Evolutionary conservation across 2,888 invertebrate species (phyloP).

Genomic region (Caenorhabditis wallacei): DNA sequence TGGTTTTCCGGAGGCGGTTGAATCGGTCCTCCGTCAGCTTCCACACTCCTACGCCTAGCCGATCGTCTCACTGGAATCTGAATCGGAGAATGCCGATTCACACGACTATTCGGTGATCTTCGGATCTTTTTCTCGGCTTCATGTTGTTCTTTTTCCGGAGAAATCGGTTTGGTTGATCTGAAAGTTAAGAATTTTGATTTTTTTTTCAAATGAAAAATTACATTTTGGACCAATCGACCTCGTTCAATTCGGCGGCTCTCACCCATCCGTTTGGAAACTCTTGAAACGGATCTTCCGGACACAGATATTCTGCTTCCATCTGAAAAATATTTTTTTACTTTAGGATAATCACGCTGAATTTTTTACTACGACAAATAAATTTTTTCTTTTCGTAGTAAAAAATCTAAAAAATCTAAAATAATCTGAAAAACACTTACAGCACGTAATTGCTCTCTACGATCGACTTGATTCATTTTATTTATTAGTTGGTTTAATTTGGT

Average conservation of each 20-base stretch:
- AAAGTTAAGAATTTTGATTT: background rate
- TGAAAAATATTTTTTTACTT: slow-evolving; percentile 9
- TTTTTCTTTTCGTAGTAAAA: no score
- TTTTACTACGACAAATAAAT: no score
- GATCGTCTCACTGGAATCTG: no score
- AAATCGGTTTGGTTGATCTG: background rate
- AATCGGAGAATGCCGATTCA: no score
- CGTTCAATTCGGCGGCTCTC: slow-evolving; percentile 35
- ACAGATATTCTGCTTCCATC: slow-evolving; percentile 55
- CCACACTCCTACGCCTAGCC: background rate
- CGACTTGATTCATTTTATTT: slow-evolving; percentile 19
- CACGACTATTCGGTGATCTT: no score
- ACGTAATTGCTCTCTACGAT: slow-evolving; percentile 52
- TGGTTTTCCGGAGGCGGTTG: background rate
- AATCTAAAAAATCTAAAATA: no score
- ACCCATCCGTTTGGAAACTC: slow-evolving; percentile 31
- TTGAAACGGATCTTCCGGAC: slow-evolving; percentile 49
- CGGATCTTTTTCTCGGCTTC: no score
- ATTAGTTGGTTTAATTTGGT: slow-evolving; percentile 8
- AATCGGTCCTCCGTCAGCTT: background rate
- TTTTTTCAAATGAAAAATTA: background rate
- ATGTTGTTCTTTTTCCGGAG: slow-evolving; percentile 20
- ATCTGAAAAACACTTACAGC: slow-evolving; percentile 43
- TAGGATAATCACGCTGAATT: no score
- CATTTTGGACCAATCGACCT: slow-evolving; percentile 27